These are phyloP conservation scores for Gasteruption jaculator DNA, from an alignment of 2,888 invertebrate species.

Conservation along the genomic window DNA sequence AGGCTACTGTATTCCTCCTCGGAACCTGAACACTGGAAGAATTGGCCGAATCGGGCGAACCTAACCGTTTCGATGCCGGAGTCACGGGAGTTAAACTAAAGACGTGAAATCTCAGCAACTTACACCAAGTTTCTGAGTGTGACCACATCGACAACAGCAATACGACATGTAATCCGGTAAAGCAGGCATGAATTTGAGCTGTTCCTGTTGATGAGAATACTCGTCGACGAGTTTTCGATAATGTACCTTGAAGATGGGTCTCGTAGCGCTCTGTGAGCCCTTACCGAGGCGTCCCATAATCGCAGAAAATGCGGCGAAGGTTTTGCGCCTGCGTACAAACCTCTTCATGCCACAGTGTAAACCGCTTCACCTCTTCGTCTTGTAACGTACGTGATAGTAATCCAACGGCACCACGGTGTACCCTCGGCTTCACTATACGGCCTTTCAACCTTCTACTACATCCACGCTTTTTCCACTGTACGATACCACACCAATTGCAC, in stretches of 20 bases:
- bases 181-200: constrained; percentile 53
- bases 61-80: no score
- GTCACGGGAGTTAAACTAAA: constrained; percentile 5
- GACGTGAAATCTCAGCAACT: constrained; percentile 25
- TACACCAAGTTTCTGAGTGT: constrained; percentile 60
- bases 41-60: no score
- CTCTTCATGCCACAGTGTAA: constrained; percentile 45
- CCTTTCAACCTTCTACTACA: constrained; percentile 14
- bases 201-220: constrained; percentile 48
- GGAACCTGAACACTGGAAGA: no score
- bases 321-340: constrained; percentile 47
- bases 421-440: no score
- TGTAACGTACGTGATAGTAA: constrained; percentile 18
- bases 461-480: constrained; percentile 9
- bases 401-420: no score
- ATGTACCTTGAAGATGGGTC: constrained; percentile 57
- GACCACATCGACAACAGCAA: constrained; percentile 61
- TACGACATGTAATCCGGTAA: constrained; percentile 59
- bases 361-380: constrained; percentile 31
- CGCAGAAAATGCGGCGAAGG: constrained; percentile 47
- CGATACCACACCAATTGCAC: constrained; percentile 19
- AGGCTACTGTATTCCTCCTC: no score
- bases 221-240: constrained; percentile 60
- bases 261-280: constrained; percentile 43
- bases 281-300: constrained; percentile 57